Base-by-base conservation (phyloP, 2,888 invertebrate genomes). In the Kryphioiulus occultus region DNA sequence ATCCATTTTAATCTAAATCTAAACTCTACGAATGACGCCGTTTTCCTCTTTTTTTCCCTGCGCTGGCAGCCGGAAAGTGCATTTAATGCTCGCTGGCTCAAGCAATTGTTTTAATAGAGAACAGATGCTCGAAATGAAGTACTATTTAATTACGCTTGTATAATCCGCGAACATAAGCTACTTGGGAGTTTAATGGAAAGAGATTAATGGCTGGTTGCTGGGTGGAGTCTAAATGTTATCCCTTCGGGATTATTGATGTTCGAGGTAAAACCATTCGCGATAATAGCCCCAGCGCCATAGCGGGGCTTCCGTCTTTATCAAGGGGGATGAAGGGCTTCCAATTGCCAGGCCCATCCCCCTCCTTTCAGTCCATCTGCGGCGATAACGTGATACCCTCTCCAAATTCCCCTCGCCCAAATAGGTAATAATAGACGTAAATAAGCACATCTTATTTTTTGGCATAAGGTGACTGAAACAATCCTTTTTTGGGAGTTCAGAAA, bases 131-230 rank as follows among this genome's bases (percentile, higher is more conserved):
- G 32, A 83, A 83, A 83, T 83, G 83, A 83, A 83, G 83, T 39
- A 83, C 83, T 83, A 83, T 83, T 83, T 83, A 83, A 83, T 83
- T 83, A 83, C 83, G 83, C 83, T 83, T 83, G 83, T 83, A 83
- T 83, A 83, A 83, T 83, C 83, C 10, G 83, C 83, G 10, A 83
- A 83, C 39, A 83, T 83, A 83, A 83, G 83, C 83, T 83, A 83
- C 83, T 83, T 83, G 83, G 32, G 39, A n/a, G 32, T 83, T 83
- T 35, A 83, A 59, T 59, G 32, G 83, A 39, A 83, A 39, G 39
- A 83, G 83, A 83, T 83, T 83, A 83, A 83, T 83, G 83, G 39
- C 83, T 83, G 35, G 83, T 83, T 83, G 83, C 83, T 83, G 39
- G 83, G 83, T 39, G 83, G 83, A 83, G 83, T 83, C 83, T 83